Evolutionary conservation across 2,888 invertebrate species (phyloP), one percentile per base, ranked within the genome.

Genomic region (Sinodicranocentrus sp.): DNA sequence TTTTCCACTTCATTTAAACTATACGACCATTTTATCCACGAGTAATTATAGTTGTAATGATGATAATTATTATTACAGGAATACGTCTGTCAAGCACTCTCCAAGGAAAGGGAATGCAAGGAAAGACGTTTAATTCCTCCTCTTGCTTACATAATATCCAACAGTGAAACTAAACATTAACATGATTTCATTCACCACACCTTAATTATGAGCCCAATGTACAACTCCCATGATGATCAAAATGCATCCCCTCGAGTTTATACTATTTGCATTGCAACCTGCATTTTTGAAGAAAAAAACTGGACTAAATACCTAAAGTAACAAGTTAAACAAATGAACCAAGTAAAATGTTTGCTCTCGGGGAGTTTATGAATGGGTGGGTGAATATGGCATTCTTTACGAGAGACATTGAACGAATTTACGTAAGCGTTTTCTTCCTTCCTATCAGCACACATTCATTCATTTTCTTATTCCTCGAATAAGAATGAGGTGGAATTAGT

Each of bases 291-390:
- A n/a, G n/a, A n/a, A n/a, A n/a, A 44, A 73, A 73, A 63, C 59
- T n/a, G 73, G 26, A 19, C 63, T 48, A 73, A 48, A 63, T 73
- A 28, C 26, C 21, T 15, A 61, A n/a, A 26, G 63, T 6, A 72
- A 17, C 61, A 25, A 57, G 59, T 59, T 21, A 61, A 48, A 61
- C 39, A 54, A 72, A 72, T 39, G n/a, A n/a, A 48, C 15, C 48
- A 48, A 48, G 15, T n/a, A 48, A 48, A 48, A 19, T 57, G 21
- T 57, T 48, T 48, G 77, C 77, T 77, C 28, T 33, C 25, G 59
- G 77, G 77, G 67, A 57, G 59, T 76, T 67, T 57, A 67, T 77
- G 59, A 77, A 77, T 59, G 77, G 77, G 77, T 77, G 77, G 77
- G 77, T 77, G 77, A 52, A 33, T 33, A 33, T 6, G 33, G 33